Evolutionary conservation across 2,888 invertebrate genomes (phyloP).

Genomic region (Acronicta alni): DNA sequence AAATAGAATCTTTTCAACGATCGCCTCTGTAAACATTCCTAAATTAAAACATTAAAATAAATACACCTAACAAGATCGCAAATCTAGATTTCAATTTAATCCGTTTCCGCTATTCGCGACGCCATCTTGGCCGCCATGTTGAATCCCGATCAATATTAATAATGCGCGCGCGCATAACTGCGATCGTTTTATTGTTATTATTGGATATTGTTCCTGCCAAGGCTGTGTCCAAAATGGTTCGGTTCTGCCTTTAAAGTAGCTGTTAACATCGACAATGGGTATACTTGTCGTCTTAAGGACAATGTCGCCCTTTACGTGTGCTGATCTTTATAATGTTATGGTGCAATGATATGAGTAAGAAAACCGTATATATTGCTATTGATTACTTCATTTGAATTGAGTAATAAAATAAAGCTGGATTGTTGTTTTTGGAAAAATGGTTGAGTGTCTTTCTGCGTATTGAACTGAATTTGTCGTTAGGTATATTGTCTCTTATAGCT

Average conservation of each 20-base stretch:
- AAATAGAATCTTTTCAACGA: slow-evolving; percentile 4
- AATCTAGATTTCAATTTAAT: slow-evolving; percentile 57
- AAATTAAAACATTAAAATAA: slow-evolving; percentile 42
- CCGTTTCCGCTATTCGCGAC: slow-evolving; percentile 59
- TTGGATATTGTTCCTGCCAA: slow-evolving; percentile 85
- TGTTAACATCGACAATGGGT: slow-evolving; percentile 63
- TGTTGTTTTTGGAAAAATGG: slow-evolving; percentile 9
- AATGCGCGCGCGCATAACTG: slow-evolving; percentile 63
- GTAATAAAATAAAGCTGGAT: slow-evolving; percentile 27
- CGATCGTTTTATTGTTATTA: slow-evolving; percentile 82
- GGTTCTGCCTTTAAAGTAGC: slow-evolving; percentile 72
- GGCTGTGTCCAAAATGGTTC: slow-evolving; percentile 79
- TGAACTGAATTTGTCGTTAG: neutral
- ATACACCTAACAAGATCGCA: slow-evolving; percentile 35
- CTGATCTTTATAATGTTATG: slow-evolving; percentile 44
- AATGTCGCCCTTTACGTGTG: slow-evolving; percentile 56
- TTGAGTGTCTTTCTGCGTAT: slow-evolving; percentile 30
- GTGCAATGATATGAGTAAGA: slow-evolving; percentile 35
- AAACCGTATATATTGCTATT: slow-evolving; percentile 36
- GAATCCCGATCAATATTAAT: slow-evolving; percentile 63
- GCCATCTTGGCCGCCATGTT: slow-evolving; percentile 65
- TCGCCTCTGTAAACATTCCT: slow-evolving; percentile 16
- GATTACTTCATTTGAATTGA: slow-evolving; percentile 42
- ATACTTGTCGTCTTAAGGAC: slow-evolving; percentile 63
- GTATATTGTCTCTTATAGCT: neutral